Evolutionary conservation across 2,797 vertebrate species (phyloP).

Genomic region (Labeo calbasu): DNA sequence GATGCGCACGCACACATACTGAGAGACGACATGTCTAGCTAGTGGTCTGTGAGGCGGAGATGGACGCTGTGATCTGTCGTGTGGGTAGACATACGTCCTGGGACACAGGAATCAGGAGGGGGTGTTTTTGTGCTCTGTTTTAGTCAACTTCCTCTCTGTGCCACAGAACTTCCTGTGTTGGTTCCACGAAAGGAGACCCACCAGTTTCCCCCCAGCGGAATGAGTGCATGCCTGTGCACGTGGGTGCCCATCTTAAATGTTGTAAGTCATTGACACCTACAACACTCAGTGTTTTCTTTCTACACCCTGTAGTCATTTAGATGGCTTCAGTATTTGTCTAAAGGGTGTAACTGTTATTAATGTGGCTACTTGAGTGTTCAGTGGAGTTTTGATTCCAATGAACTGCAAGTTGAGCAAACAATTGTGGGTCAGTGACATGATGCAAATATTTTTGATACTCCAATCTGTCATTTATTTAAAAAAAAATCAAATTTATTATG

Average conservation of each 20-base stretch:
- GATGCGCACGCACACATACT: not conserved
- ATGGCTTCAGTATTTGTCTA: constrained; percentile 41
- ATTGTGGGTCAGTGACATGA: not conserved
- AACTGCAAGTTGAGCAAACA: constrained; percentile 51
- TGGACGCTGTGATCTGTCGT: constrained; percentile 18
- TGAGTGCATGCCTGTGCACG: constrained; percentile 20
- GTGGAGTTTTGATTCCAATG: constrained; percentile 53
- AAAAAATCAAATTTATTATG: not conserved
- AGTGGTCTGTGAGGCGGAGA: not conserved
- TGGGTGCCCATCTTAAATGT: not conserved
- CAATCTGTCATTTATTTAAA: not conserved
- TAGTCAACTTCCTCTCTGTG: constrained; percentile 41
- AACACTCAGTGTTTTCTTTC: constrained; percentile 14
- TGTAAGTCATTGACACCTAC: constrained; percentile 15
- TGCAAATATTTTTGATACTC: not conserved
- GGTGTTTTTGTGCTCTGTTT: constrained; percentile 32
- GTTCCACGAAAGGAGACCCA: constrained; percentile 38
- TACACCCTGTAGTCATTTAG: constrained; percentile 2
- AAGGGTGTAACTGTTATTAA: constrained; percentile 45
- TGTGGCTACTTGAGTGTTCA: constrained; percentile 49
- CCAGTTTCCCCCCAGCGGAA: constrained; percentile 4
- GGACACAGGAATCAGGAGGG: constrained; percentile 41
- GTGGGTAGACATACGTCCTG: constrained; percentile 18
- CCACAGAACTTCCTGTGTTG: constrained; percentile 48
- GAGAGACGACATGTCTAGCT: constrained; percentile 10